phyloP scores from a whole-genome alignment of 1,140 invertebrate species.

The Micrasema longulum region DNA sequence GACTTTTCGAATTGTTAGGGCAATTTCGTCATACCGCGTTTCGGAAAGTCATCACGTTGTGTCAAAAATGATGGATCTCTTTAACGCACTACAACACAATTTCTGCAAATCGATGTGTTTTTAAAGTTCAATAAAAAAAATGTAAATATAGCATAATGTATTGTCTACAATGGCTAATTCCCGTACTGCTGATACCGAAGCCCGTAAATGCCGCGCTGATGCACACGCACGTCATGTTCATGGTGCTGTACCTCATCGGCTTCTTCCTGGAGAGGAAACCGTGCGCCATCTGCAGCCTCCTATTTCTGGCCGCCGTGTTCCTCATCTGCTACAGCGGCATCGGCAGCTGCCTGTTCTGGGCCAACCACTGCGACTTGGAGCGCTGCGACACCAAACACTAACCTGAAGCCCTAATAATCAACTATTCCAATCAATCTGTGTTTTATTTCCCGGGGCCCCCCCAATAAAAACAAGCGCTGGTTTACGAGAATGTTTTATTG shows the following conservation, averaged over 20 bases:
- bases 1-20: too few relatives aligned
- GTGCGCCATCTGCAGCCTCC: conserved; percentile 94
- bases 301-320: conserved; percentile 92
- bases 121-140: too few relatives aligned
- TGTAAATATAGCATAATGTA: conserved; percentile 94
- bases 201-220: conserved; percentile 93
- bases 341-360: conserved; percentile 94
- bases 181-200: conserved; percentile 96
- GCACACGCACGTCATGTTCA: conserved; percentile 97
- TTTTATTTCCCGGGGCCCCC: too few relatives aligned
- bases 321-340: conserved; percentile 96
- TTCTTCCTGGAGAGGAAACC: conserved; percentile 96
- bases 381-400: conserved; percentile 75
- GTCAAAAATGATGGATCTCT: too few relatives aligned
- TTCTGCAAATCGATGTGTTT: too few relatives aligned
- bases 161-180: conserved; percentile 98
- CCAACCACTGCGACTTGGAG: conserved; percentile 80
- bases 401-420: too few relatives aligned
- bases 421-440: too few relatives aligned
- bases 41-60: too few relatives aligned
- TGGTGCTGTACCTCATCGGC: conserved; percentile 92
- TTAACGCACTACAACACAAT: too few relatives aligned
- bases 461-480: background rate
- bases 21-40: too few relatives aligned
- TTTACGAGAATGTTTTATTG: too few relatives aligned